These are phyloP conservation scores for Agonopterix heracliana DNA, from an alignment of 2,888 invertebrate genomes.

Conservation along the genomic window DNA sequence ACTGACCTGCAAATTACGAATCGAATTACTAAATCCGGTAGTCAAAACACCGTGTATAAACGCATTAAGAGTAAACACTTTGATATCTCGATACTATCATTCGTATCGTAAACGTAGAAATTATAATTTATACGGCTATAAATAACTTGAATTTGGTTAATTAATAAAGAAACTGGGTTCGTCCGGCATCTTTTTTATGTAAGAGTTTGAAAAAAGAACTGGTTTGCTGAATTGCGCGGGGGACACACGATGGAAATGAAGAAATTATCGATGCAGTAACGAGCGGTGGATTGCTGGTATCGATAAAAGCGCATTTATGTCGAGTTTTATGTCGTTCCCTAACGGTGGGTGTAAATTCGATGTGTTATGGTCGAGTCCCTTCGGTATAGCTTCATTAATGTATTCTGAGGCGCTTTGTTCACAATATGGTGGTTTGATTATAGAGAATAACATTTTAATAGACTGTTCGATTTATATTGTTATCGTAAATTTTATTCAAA, in stretches of 20 bases:
- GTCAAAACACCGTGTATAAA: conserved; percentile 18
- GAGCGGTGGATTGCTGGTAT: conserved; percentile 47
- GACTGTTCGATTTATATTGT: not conserved
- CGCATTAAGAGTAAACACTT: conserved; percentile 19
- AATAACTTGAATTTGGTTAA: conserved; percentile 8
- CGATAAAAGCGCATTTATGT: conserved; percentile 60
- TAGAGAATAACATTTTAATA: conserved; percentile 1
- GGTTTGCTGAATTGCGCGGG: not conserved
- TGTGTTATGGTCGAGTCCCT: conserved; percentile 39
- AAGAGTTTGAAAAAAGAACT: not conserved
- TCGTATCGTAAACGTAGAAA: conserved; percentile 15
- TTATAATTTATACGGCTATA: conserved; percentile 16
- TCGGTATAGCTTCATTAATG: conserved; percentile 53
- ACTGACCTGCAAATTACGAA: conserved; percentile 25
- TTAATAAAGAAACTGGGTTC: conserved; percentile 4
- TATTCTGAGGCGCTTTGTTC: conserved; percentile 40
- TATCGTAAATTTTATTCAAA: not conserved
- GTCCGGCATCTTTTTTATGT: not conserved
- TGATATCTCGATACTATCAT: conserved; percentile 8
- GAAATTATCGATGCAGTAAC: conserved; percentile 54
- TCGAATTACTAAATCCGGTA: conserved; percentile 19
- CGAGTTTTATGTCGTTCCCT: conserved; percentile 51
- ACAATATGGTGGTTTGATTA: conserved; percentile 15
- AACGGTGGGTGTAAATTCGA: conserved; percentile 57
- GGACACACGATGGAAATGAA: conserved; percentile 27